Base-by-base conservation (phyloP, 53 echinoderm and acorn worm species). In the Luidia sarsii region DNA sequence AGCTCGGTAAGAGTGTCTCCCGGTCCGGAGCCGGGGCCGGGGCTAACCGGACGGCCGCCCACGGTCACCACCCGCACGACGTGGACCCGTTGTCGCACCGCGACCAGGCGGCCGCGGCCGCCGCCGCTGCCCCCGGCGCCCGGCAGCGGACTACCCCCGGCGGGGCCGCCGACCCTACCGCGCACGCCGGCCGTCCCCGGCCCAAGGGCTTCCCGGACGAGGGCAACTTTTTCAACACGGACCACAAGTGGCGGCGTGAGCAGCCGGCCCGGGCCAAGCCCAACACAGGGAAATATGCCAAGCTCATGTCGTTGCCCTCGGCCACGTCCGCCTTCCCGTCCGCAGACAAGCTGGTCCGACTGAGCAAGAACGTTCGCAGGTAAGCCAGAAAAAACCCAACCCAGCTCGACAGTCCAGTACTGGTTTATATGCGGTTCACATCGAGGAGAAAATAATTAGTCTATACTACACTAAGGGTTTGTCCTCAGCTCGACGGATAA, bases 1-100 rank as follows among this genome's bases (percentile, higher is more conserved):
- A 88, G 67, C 38, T 88, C 19, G 88, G 82, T 20, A 88, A 88
- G 57, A 88, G 88, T 38, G 88, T 71, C 68, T 88, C 88, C 1
- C 59, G 74, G 19, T 81, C 88, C 6, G 88, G 88, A 20, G 82
- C 57, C 30, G n/a, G 23, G 14, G 32, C 39, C 16, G 36, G 36
- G 19, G 53, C 53, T 56, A 72, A 72, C 72, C 54, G 21, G 52
- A 72, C 55, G 5, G 72, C 56, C 10, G 72, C 31, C 38, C 72
- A 56, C 5, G 55, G 56, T 28, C 72, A 56, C 5, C 72, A 72
- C 39, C 34, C 72, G 37, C 72, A 72, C 55, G 72, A 72, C 16
- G 27, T 55, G 39, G 72, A 72, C 55, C 56, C 55, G 2, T 23
- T 72, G 20, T 35, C 72, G 11, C n/a, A 38, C 56, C 6, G 55